A percentile compares a stretch with the other conserved stretches of the same genome.
Conservation (phyloP, 2,113 vertebrate genomes). For the Oriolus oriolus region DNA sequence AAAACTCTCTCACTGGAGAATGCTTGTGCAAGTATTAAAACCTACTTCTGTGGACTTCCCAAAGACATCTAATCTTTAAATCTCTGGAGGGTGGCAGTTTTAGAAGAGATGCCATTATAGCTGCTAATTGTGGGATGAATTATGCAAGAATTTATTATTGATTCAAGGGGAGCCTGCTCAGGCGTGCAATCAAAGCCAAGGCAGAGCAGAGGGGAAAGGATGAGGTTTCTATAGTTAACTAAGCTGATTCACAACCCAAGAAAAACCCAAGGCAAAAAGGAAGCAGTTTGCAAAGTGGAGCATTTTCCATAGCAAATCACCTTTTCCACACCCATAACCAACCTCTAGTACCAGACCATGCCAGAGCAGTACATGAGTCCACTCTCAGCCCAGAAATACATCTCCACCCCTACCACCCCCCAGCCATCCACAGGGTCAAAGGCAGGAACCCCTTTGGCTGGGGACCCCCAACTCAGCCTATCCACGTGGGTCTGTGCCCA, state of each 20-base stretch:
- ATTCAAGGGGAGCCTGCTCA: neutral
- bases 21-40: slow-evolving; percentile 3
- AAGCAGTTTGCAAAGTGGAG: neutral
- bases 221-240: neutral
- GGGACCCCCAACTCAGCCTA: neutral
- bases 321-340: neutral
- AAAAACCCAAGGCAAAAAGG: neutral
- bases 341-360: neutral
- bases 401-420: too few species aligned
- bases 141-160: slow-evolving; percentile 55
- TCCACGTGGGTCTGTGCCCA: fast-evolving
- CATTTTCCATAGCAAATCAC: neutral
- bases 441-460: neutral
- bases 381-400: neutral
- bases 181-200: neutral
- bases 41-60: neutral
- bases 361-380: fast-evolving
- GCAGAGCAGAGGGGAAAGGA: neutral
- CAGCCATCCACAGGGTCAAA: neutral
- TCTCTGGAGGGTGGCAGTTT: neutral
- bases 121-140: slow-evolving; percentile 22
- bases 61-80: slow-evolving; percentile 1
- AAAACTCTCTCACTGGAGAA: neutral
- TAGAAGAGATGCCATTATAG: slow-evolving; percentile 32
- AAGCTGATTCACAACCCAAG: neutral